phyloP scores from a whole-genome alignment of 2,888 invertebrate genomes.

The Hylaea fasciaria region DNA sequence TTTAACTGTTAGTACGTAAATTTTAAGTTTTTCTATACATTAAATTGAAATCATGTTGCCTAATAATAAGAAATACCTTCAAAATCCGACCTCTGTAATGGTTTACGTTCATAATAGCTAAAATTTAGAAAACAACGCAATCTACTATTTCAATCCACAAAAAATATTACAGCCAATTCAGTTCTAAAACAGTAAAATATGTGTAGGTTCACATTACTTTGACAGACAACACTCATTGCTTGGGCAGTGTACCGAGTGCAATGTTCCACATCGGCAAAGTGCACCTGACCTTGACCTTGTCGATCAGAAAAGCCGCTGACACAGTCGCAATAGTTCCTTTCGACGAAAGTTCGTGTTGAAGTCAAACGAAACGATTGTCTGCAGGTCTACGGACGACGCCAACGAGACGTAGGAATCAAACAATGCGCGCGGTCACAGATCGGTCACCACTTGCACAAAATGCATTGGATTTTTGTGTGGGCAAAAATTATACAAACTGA shows the following conservation, averaged over 20 bases:
- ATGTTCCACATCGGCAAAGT: not conserved
- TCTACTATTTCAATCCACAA: conserved; percentile 27
- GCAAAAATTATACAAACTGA: conserved; percentile 1
- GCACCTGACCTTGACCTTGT: not conserved
- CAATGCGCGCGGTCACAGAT: conserved; percentile 5
- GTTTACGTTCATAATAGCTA: conserved; percentile 26
- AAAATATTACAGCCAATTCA: conserved; percentile 24
- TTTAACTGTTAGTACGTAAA: too few relatives aligned
- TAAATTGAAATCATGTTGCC: not conserved
- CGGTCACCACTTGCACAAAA: not conserved
- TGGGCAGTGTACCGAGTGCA: conserved; percentile 16
- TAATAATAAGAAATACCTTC: not conserved
- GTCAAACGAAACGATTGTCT: not conserved
- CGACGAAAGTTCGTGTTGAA: not conserved
- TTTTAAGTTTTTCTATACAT: too few relatives aligned
- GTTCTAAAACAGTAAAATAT: conserved; percentile 18
- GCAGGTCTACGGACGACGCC: not conserved
- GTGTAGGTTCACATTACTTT: conserved; percentile 17
- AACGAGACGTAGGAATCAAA: not conserved
- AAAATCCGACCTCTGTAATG: conserved; percentile 31
- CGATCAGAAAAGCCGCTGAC: not conserved
- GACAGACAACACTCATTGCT: conserved; percentile 30
- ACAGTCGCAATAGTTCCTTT: not conserved
- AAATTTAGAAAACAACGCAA: conserved; percentile 32
- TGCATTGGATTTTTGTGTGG: conserved; percentile 5